phyloP scores from a whole-genome alignment of 2,888 invertebrate genomes.

The Ichneumoninae sp. region DNA sequence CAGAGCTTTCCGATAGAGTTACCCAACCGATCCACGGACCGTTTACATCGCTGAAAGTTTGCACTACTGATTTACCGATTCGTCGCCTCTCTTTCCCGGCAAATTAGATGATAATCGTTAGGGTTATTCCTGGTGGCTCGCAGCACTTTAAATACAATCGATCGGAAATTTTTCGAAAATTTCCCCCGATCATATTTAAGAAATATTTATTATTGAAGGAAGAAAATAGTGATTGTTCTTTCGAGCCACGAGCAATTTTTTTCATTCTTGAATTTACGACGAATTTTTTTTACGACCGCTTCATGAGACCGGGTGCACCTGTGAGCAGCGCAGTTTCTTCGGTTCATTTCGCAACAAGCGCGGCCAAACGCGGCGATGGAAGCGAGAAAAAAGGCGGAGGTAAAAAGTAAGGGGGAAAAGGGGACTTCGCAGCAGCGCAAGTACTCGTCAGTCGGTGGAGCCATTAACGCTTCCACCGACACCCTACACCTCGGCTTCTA shows the following conservation, averaged over 20 bases:
- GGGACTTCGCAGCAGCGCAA: slow-evolving; percentile 33
- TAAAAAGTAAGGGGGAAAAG: slow-evolving; percentile 40
- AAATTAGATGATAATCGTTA: slow-evolving; percentile 11
- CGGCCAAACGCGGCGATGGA: slow-evolving; percentile 6
- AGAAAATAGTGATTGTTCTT: background rate
- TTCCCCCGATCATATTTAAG: too few species aligned
- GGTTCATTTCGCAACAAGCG: slow-evolving; percentile 56
- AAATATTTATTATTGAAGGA: too few species aligned
- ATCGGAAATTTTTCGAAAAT: background rate
- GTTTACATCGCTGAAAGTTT: slow-evolving; percentile 46
- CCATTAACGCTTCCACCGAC: slow-evolving; percentile 57
- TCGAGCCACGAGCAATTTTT: background rate
- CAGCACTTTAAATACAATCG: background rate
- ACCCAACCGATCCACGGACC: slow-evolving; percentile 23
- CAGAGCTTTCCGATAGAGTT: slow-evolving; percentile 16
- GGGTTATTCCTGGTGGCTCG: background rate
- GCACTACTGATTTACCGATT: slow-evolving; percentile 49
- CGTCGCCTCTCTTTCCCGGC: background rate
- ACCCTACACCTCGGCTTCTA: slow-evolving; percentile 6
- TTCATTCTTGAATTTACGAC: background rate
- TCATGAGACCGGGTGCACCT: slow-evolving; percentile 18
- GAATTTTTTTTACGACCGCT: slow-evolving; percentile 16
- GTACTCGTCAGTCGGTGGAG: slow-evolving; percentile 53
- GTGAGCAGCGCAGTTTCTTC: slow-evolving; percentile 53
- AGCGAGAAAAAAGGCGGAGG: slow-evolving; percentile 29